Evolutionary conservation across 2,113 vertebrate species (phyloP).

Genomic region (Eulemur rufifrons): DNA sequence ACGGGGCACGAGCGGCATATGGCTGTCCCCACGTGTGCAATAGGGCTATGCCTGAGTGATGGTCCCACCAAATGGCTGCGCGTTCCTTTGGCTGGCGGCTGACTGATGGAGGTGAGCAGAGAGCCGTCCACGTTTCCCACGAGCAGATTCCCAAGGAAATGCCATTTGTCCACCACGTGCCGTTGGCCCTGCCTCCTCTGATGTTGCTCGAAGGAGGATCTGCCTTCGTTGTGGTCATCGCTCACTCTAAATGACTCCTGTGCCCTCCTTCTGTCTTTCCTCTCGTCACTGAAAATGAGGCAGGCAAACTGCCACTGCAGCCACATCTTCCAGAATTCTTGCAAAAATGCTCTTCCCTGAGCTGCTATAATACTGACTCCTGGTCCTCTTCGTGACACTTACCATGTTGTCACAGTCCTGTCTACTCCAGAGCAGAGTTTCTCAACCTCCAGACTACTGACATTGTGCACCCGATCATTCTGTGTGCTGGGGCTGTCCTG

Average conservation of each 20-base stretch:
- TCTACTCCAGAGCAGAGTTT: background rate
- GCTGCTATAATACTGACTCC: background rate
- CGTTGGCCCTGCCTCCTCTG: background rate
- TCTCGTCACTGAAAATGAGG: background rate
- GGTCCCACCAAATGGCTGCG: no score
- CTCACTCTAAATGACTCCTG: background rate
- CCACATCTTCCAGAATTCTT: background rate
- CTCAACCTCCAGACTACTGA: background rate
- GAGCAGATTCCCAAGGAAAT: background rate
- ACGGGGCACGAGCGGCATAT: no score
- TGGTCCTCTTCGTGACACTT: background rate
- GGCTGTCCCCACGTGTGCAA: background rate
- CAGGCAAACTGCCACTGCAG: background rate
- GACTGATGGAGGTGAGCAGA: background rate
- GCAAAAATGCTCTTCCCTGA: background rate
- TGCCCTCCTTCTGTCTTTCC: background rate
- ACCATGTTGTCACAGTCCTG: background rate
- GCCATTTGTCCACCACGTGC: background rate
- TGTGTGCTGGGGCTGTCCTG: background rate
- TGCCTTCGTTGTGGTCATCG: background rate
- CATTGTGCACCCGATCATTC: background rate
- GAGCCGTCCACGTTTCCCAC: background rate
- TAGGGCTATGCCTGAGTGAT: background rate
- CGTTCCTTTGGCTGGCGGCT: background rate
- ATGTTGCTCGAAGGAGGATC: background rate